Percentiles rank a stretch among this genome's conserved stretches.
Evolutionary conservation across 2,888 invertebrate genomes (phyloP).

Genomic region (Meiosimyza platycephala): DNA sequence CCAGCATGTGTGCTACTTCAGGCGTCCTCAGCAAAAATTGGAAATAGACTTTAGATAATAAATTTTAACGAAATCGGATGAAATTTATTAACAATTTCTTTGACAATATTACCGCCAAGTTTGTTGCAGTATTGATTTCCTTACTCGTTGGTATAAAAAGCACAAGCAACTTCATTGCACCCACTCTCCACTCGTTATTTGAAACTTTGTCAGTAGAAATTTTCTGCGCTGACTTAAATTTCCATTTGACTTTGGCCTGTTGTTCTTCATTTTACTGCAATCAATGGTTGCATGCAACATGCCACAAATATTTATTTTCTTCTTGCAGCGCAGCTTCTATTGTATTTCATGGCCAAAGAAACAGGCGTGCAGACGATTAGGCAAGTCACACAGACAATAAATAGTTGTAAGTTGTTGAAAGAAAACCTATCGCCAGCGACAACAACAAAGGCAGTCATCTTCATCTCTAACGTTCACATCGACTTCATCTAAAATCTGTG

Average conservation of each 20-base stretch:
- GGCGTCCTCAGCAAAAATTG: constrained; percentile 7
- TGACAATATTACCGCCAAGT: too few relatives aligned
- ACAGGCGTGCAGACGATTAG: constrained; percentile 40
- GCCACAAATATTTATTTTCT: constrained; percentile 18
- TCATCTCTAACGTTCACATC: background rate
- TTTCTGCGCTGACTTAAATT: too few relatives aligned
- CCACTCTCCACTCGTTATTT: background rate
- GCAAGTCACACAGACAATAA: background rate
- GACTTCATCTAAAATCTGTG: background rate
- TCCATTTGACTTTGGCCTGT: too few relatives aligned
- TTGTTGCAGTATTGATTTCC: too few relatives aligned
- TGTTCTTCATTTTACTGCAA: background rate
- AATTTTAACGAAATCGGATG: background rate
- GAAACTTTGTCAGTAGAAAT: background rate
- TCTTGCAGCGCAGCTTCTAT: constrained; percentile 22
- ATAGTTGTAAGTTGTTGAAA: constrained; percentile 16
- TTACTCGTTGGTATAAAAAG: background rate
- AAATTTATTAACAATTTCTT: background rate
- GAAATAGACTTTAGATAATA: constrained; percentile 28
- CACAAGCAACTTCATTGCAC: background rate
- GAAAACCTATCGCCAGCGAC: constrained; percentile 30
- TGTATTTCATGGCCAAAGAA: constrained; percentile 44
- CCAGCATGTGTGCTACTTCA: background rate
- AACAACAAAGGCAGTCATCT: constrained; percentile 28
- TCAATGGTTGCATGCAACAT: constrained; percentile 34